Evolutionary conservation across 2,888 invertebrate species (phyloP), one percentile per base, ranked within the genome.

Genomic region (Fragum sueziense): DNA sequence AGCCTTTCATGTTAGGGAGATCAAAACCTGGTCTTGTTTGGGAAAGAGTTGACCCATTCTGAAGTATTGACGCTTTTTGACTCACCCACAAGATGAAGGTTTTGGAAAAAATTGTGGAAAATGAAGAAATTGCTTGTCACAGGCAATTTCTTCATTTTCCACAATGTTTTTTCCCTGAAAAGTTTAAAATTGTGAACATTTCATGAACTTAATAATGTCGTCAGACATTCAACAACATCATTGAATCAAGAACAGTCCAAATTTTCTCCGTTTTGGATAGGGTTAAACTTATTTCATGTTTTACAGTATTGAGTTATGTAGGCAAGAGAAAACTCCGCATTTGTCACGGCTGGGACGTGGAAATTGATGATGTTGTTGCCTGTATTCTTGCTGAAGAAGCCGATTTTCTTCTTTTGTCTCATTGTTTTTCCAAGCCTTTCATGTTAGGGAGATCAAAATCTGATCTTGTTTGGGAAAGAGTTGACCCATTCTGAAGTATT

Each of bases 61-160:
- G 88, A 87, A 74, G 61, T n/a, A 80, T 87, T 84, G 83, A 78
- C 6, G 87, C n/a, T n/a, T n/a, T n/a, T n/a, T n/a, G n/a, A n/a
- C n/a, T n/a, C n/a, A n/a, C n/a, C n/a, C n/a, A n/a, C n/a, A n/a
- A n/a, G n/a, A n/a, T n/a, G n/a, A n/a, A n/a, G n/a, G n/a, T n/a
- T n/a, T n/a, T n/a, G n/a, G n/a, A n/a, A n/a, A n/a, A n/a, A n/a
- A n/a, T n/a, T n/a, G n/a, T n/a, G n/a, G n/a, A n/a, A n/a, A n/a
- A n/a, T n/a, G n/a, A n/a, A n/a, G n/a, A n/a, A n/a, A n/a, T n/a
- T n/a, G n/a, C n/a, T n/a, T n/a, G n/a, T n/a, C n/a, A n/a, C n/a
- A n/a, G n/a, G n/a, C n/a, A n/a, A n/a, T n/a, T n/a, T n/a, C n/a
- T n/a, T n/a, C n/a, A n/a, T n/a, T n/a, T n/a, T n/a, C n/a, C n/a